These are phyloP conservation scores for Nomada flava DNA, from an alignment of 2,888 invertebrate genomes.

Conservation along the genomic window DNA sequence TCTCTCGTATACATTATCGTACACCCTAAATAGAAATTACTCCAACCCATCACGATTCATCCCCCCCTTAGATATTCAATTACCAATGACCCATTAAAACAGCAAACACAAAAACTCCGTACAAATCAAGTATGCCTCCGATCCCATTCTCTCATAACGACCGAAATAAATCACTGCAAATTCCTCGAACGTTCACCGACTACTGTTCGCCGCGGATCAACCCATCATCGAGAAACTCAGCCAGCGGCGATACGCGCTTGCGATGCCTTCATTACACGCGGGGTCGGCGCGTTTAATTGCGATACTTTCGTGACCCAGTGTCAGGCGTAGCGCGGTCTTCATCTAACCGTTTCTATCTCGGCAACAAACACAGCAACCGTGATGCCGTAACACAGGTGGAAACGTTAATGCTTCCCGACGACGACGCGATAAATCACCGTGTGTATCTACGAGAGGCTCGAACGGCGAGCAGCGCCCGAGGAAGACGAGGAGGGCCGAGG, in stretches of 20 bases:
- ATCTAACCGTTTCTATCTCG: constrained; percentile 34
- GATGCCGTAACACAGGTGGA: constrained; percentile 65
- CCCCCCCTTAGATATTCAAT: too few relatives aligned
- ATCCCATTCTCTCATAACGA: too few relatives aligned
- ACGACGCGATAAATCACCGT: constrained; percentile 68
- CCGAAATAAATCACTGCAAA: too few relatives aligned
- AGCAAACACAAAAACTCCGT: too few relatives aligned
- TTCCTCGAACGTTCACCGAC: too few relatives aligned
- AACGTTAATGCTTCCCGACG: constrained; percentile 70
- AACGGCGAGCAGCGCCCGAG: constrained; percentile 36
- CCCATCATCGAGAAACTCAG: neutral
- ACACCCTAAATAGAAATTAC: too few relatives aligned
- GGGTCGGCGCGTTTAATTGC: constrained; percentile 11
- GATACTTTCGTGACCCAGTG: constrained; percentile 36
- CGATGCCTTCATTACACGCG: constrained; percentile 16
- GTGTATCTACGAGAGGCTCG: constrained; percentile 47
- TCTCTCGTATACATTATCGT: too few relatives aligned
- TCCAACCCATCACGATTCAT: too few relatives aligned
- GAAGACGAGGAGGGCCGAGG: constrained; percentile 45
- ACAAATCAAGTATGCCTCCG: too few relatives aligned
- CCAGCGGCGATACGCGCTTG: neutral
- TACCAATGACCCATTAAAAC: too few relatives aligned
- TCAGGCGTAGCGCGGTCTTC: constrained; percentile 28
- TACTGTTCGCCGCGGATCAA: too few relatives aligned
- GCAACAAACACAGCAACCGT: constrained; percentile 5